Evolutionary conservation across 2,797 vertebrate genomes (phyloP).

Genomic region (Macropus fuliginosus): DNA sequence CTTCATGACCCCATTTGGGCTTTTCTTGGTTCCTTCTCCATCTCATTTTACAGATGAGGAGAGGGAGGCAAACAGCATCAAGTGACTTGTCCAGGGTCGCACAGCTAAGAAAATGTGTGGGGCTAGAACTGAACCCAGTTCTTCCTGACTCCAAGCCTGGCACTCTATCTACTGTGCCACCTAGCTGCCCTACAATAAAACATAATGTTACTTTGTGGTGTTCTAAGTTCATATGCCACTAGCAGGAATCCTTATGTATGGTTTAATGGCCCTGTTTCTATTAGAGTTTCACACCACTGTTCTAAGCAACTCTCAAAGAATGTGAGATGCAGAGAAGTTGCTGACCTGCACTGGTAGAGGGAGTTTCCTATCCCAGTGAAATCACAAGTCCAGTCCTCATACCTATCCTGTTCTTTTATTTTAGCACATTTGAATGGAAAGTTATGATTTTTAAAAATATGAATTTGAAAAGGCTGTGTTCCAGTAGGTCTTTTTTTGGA

Average conservation of each 20-base stretch:
- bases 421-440: not conserved
- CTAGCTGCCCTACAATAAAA: not conserved
- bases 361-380: not conserved
- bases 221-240: not conserved
- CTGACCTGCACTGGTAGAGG: not conserved
- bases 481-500: not conserved
- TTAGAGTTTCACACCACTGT: not conserved
- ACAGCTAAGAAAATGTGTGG: not conserved
- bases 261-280: not conserved
- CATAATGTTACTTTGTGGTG: not conserved
- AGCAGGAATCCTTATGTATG: not conserved
- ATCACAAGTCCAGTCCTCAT: not conserved
- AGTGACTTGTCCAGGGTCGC: not conserved
- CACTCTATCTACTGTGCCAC: not conserved
- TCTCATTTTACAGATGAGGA: not conserved
- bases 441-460: constrained; percentile 44
- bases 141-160: not conserved
- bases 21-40: not conserved
- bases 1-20: not conserved
- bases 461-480: constrained; percentile 30
- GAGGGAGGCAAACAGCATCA: not conserved
- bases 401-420: not conserved
- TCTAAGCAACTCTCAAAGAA: not conserved
- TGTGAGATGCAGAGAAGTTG: not conserved
- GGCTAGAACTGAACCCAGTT: not conserved